Percentiles rank a stretch among this genome's conserved stretches.
Evolutionary conservation across 2,888 invertebrate species (phyloP).

Genomic region (Peribatodes rhomboidaria): DNA sequence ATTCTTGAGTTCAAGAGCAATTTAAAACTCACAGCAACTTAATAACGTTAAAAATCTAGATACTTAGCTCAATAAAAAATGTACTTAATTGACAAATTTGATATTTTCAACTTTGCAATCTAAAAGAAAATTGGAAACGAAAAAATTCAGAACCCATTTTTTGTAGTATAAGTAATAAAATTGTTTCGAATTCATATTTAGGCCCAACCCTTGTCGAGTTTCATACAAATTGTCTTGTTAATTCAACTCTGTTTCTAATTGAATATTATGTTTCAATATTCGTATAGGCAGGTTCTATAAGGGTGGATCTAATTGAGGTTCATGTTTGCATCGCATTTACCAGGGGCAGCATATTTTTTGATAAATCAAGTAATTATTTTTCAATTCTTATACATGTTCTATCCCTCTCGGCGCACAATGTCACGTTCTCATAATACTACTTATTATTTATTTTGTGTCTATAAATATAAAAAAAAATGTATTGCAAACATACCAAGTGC

Average conservation of each 20-base stretch:
- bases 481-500: no score
- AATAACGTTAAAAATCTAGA: neutral
- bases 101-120: constrained; percentile 11
- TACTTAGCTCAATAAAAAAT: neutral
- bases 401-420: no score
- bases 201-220: constrained; percentile 21
- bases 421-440: no score
- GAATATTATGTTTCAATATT: constrained; percentile 17
- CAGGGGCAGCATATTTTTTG: no score
- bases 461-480: no score
- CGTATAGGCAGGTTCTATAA: neutral
- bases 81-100: constrained; percentile 2
- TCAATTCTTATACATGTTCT: no score
- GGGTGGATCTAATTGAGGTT: constrained; percentile 6
- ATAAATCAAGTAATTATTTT: no score
- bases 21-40: no score
- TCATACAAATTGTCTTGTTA: constrained; percentile 27
- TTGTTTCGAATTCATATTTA: constrained; percentile 14
- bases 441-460: no score
- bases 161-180: constrained; percentile 15
- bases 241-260: constrained; percentile 7
- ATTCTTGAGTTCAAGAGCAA: no score
- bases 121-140: constrained; percentile 9
- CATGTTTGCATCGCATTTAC: neutral
- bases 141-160: constrained; percentile 2